Percentiles rank a stretch among this genome's conserved stretches.
These are phyloP conservation scores for Dolichotis patagonum DNA, from an alignment of 2,113 vertebrate species.

Conservation along the genomic window DNA sequence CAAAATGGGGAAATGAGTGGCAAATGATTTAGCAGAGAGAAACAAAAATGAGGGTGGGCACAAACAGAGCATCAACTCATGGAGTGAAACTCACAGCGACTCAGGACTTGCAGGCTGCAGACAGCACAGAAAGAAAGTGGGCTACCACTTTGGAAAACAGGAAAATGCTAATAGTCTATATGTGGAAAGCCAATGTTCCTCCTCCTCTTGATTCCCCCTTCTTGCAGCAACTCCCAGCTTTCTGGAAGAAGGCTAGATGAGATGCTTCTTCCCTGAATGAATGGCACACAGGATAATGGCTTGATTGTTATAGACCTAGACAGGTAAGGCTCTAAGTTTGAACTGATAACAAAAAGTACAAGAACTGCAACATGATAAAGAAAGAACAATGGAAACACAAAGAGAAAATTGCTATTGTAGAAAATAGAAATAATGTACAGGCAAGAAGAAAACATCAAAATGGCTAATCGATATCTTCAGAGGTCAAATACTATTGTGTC, in stretches of 20 bases:
- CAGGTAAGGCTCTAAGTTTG: not conserved
- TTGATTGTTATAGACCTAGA: not conserved
- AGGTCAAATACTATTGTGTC: not conserved
- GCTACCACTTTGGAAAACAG: not conserved
- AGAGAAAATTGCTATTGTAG: not conserved
- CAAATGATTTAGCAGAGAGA: not conserved
- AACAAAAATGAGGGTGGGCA: not conserved
- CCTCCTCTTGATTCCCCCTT: not conserved
- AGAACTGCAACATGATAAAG: not conserved
- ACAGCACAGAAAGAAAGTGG: not conserved
- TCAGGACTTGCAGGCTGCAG: not conserved
- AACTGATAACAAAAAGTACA: not conserved
- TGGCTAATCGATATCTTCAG: not conserved
- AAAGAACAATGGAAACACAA: not conserved
- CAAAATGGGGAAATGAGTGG: not conserved
- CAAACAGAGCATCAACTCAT: not conserved
- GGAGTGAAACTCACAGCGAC: not conserved
- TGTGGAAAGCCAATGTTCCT: too few species aligned
- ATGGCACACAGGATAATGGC: not conserved
- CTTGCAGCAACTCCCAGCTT: not conserved
- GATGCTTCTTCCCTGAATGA: not conserved
- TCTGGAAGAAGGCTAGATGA: not conserved
- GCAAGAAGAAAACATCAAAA: not conserved
- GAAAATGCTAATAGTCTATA: not conserved
- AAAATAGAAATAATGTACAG: not conserved